Evolutionary conservation across 2,888 invertebrate genomes (phyloP).

Genomic region (Blomia tropicalis): DNA sequence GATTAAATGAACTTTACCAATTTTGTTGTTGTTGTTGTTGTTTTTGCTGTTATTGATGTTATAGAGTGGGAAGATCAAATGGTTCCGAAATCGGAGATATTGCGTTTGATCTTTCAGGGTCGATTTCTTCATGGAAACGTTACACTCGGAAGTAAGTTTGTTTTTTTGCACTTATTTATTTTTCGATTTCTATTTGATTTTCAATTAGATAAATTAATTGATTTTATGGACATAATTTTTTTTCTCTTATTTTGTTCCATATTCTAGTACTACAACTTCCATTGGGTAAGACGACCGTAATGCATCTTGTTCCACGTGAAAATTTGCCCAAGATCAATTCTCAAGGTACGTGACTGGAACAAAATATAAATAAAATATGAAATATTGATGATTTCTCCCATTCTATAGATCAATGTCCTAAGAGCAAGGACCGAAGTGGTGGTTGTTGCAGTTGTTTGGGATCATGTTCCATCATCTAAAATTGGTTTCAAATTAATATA

Average conservation of each 20-base stretch:
- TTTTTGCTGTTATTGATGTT: neutral
- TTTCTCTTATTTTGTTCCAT: too few species aligned
- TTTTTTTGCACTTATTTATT: too few species aligned
- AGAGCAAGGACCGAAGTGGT: conserved; percentile 29
- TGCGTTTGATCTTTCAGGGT: conserved; percentile 97
- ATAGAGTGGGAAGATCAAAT: conserved; percentile 92
- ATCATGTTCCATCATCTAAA: conserved; percentile 5
- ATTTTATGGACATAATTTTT: too few species aligned
- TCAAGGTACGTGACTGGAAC: conserved; percentile 29
- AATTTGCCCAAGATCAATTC: conserved; percentile 92
- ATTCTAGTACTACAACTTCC: conserved; percentile 72
- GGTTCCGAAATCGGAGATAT: conserved; percentile 87
- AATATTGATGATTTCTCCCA: neutral
- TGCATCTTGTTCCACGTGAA: conserved; percentile 98
- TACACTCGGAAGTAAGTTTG: conserved; percentile 60
- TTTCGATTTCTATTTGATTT: too few species aligned
- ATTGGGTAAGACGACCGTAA: conserved; percentile 93
- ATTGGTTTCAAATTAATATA: too few species aligned
- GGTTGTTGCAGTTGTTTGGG: conserved; percentile 27
- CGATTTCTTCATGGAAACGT: conserved; percentile 98
- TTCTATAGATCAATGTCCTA: conserved; percentile 28
- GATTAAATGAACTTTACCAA: neutral
- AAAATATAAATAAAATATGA: neutral
- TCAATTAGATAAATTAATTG: too few species aligned
- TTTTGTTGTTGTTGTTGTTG: too few species aligned